Evolutionary conservation across 2,797 vertebrate species (phyloP).

Genomic region (Harpagifer antarcticus): DNA sequence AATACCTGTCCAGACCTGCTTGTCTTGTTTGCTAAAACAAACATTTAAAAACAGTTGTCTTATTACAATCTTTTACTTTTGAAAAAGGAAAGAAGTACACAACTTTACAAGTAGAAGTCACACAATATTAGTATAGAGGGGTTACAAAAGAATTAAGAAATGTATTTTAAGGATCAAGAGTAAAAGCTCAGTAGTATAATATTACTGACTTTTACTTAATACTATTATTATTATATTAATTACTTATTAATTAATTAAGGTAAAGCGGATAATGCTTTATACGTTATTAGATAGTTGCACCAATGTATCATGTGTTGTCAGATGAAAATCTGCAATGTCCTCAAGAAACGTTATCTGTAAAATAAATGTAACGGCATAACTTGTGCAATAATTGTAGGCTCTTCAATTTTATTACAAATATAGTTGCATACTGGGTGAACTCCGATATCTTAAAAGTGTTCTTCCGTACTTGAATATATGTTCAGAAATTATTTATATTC

Average conservation of each 20-base stretch:
- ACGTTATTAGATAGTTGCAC: background rate
- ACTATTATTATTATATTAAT: background rate
- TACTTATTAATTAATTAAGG: background rate
- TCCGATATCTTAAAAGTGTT: background rate
- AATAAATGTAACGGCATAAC: background rate
- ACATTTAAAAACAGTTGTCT: conserved; percentile 1
- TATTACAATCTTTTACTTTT: background rate
- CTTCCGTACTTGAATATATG: background rate
- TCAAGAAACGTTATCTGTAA: background rate
- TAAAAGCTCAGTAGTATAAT: background rate
- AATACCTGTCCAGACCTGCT: background rate
- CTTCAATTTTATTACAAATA: background rate
- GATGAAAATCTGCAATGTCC: background rate
- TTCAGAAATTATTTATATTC: background rate
- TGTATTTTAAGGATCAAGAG: background rate
- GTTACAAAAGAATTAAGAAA: background rate
- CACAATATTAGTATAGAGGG: background rate
- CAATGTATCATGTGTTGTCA: background rate
- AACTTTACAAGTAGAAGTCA: background rate
- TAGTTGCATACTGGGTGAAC: background rate
- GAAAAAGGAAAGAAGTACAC: background rate
- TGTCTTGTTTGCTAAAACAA: background rate
- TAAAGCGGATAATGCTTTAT: background rate
- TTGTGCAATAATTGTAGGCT: background rate
- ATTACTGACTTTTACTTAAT: background rate